phyloP scores from a whole-genome alignment of 2,113 vertebrate species.

The Naja naja region DNA sequence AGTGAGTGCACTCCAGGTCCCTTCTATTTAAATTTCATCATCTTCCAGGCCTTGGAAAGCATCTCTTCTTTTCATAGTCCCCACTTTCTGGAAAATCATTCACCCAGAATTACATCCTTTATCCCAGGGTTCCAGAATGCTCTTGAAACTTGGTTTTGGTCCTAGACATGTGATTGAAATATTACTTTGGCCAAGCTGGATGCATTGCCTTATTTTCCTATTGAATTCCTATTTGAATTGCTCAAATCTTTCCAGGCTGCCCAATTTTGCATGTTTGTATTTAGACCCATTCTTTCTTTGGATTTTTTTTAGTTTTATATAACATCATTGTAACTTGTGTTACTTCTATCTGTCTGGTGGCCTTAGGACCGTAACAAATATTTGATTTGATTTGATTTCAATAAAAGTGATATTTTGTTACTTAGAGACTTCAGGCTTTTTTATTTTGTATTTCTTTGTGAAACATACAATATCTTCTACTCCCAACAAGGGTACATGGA shows the following conservation, averaged over 20 bases:
- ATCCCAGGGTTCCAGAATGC: not conserved
- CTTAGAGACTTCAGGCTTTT: not conserved
- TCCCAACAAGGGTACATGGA: not conserved
- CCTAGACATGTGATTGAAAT: not conserved
- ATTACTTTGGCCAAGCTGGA: not conserved
- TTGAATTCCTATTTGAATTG: not conserved
- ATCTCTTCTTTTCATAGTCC: not conserved
- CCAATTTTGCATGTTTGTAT: not conserved
- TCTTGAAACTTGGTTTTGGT: not conserved
- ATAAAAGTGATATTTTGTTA: not conserved
- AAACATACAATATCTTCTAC: constrained; percentile 11
- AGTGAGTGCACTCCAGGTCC: not conserved
- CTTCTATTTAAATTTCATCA: not conserved
- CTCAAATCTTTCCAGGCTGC: not conserved
- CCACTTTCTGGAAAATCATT: not conserved
- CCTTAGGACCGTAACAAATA: not conserved
- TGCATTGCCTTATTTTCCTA: not conserved
- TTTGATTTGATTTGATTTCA: constrained; percentile 2
- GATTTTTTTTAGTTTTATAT: not conserved
- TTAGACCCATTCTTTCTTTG: not conserved
- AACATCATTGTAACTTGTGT: not conserved
- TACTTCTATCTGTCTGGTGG: not conserved
- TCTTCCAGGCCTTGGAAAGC: not conserved
- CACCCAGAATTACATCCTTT: not conserved
- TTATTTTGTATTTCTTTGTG: not conserved